Evolutionary conservation across 2,113 vertebrate species (phyloP), one percentile per base, ranked within the genome.

Genomic region (Heterochromis multidens): DNA sequence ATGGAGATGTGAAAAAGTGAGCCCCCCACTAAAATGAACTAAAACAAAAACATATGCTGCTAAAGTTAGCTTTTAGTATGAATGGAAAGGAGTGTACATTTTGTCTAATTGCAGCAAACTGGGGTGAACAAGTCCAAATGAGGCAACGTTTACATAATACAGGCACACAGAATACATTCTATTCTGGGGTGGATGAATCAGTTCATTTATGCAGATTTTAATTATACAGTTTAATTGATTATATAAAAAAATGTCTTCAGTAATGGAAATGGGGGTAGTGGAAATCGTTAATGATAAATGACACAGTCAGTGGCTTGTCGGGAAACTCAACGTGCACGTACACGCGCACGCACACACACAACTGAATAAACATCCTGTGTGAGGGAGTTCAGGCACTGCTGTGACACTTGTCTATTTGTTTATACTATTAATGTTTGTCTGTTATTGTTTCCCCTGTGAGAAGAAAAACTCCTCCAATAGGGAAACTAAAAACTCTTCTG

Each of bases 291-390:
- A 63, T 31, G 23, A 80, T 33, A 76, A 80, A 70, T 59, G 86
- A 77, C 76, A 60, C 52, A 58, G 46, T 62, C 60, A 19, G 23
- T 61, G 63, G 43, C 11, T 70, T 43, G 29, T 83, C 29, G 29
- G 77, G 58, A 81, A 74, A 6, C 40, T 52, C 10, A 14, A 60
- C 16, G 8, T 1, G 0, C 2, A 0, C 6, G 0, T 27, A 1
- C 17, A 4, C 5, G 13, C 25, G 12, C 81, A 81, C 49, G 49
- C 54, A 62, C 78, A 31, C 83, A 85, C 46, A 7, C 77, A 85
- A 88, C 76, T 93, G 86, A 80, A 85, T 86, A 93, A 94, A 95
- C 95, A 95, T 95, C 94, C 94, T 91, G 90, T 91, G 84, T 63
- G 76, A 29, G 3, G 19, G 82, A 87, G 81, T 58, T 61, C 31